Conservation (phyloP, 2,113 vertebrate species). For the Oceanites oceanicus region DNA sequence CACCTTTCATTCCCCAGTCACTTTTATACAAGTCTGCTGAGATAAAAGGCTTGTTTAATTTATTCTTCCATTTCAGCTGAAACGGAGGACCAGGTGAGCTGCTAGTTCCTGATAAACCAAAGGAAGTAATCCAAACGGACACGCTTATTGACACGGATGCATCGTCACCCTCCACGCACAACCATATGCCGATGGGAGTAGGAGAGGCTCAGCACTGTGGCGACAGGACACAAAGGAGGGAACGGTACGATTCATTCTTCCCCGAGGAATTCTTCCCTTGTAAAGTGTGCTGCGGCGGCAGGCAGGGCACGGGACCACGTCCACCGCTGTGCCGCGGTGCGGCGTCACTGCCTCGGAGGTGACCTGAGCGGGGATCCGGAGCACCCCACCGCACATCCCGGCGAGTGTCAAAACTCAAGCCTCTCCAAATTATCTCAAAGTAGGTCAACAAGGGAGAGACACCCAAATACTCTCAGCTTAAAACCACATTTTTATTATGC, state of each 20-base stretch:
- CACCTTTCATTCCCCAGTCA: not conserved
- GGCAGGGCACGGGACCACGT: not conserved
- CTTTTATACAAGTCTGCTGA: not conserved
- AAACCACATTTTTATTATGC: not conserved
- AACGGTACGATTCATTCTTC: not conserved
- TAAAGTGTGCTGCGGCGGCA: not conserved
- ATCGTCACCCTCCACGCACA: not conserved
- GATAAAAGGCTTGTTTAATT: not conserved
- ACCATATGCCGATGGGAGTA: not conserved
- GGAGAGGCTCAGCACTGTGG: not conserved
- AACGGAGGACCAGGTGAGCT: not conserved
- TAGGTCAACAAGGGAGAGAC: not conserved
- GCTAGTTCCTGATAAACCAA: not conserved
- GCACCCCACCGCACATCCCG: not conserved
- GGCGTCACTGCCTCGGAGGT: not conserved
- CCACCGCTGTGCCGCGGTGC: not conserved
- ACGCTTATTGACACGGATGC: rapidly evolving
- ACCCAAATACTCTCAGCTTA: not conserved
- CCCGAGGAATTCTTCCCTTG: not conserved
- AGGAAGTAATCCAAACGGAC: not conserved
- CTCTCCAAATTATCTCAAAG: not conserved
- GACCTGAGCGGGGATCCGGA: not conserved
- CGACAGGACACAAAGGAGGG: not conserved
- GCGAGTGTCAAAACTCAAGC: not conserved
- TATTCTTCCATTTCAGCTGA: not conserved